Evolutionary conservation across 2,888 invertebrate species (phyloP).

Genomic region (Pammene aurita): DNA sequence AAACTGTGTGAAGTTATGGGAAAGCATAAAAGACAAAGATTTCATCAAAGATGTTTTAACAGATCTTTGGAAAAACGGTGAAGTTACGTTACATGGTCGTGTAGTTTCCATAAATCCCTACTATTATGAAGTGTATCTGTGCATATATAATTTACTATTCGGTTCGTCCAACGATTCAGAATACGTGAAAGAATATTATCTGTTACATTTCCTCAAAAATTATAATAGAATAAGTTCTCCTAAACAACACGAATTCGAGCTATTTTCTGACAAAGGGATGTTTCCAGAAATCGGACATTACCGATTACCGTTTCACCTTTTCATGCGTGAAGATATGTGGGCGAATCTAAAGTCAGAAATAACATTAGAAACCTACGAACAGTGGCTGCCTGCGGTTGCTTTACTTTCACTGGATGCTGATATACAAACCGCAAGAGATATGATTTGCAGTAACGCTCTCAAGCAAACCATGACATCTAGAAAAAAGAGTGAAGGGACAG

Average conservation of each 20-base stretch:
- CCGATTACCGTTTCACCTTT: slow-evolving; percentile 76
- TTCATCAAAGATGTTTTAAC: slow-evolving; percentile 69
- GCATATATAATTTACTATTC: slow-evolving; percentile 71
- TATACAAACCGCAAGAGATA: slow-evolving; percentile 76
- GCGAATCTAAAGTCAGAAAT: slow-evolving; percentile 79
- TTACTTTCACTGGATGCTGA: slow-evolving; percentile 72
- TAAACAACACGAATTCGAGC: slow-evolving; percentile 78
- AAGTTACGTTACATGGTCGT: slow-evolving; percentile 74
- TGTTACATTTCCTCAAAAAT: slow-evolving; percentile 73
- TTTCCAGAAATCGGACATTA: slow-evolving; percentile 80
- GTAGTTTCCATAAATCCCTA: slow-evolving; percentile 75
- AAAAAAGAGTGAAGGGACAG: slow-evolving; percentile 60
- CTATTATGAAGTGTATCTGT: slow-evolving; percentile 76
- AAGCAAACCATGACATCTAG: slow-evolving; percentile 80
- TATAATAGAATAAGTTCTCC: slow-evolving; percentile 73
- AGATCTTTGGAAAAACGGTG: slow-evolving; percentile 79
- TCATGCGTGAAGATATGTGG: slow-evolving; percentile 80
- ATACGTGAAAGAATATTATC: slow-evolving; percentile 70
- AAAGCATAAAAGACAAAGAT: slow-evolving; percentile 71
- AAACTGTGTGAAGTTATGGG: slow-evolving; percentile 71
- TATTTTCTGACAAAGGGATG: slow-evolving; percentile 77
- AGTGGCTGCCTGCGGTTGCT: slow-evolving; percentile 73
- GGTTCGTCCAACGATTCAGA: slow-evolving; percentile 57
- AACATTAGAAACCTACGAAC: slow-evolving; percentile 77
- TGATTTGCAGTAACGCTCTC: slow-evolving; percentile 80